Evolutionary conservation across 92 coral and sea anemone species (phyloP), one percentile per base, ranked within the genome.

Genomic region (Porites divaricata): DNA sequence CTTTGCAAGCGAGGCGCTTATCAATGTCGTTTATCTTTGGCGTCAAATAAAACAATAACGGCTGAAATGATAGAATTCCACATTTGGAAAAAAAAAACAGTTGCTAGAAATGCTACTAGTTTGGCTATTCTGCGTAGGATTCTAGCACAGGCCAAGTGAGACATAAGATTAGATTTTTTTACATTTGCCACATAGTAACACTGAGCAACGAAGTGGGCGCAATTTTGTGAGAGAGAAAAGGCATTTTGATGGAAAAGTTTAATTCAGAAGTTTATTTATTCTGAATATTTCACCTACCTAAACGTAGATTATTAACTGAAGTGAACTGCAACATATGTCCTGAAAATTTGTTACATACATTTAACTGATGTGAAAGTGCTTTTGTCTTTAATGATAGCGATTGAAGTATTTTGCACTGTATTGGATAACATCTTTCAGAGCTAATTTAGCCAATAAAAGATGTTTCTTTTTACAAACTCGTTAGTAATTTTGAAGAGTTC

Each of bases 361-460:
- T 4, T 35, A 35, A 35, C 45, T 35, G 50, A 56, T 57, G 79
- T 12, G 14, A 77, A 8, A 58, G 17, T 62, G 41, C 70, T 10
- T 45, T 61, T 15, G n/a, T 77, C 61, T 77, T 77, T 35, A 35
- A 35, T 35, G 45, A 35, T 35, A 74, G 15, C 25, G 10, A 19
- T 51, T 5, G 20, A 25, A 2, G 41, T 52, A 74, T 50, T 74
- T 74, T 74, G 78, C 65, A 22, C 16, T 23, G 78, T 23, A 54
- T 4, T 53, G 63, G 45, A 35, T 45, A 63, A 25, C 28, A 73
- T 53, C 78, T 74, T 54, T 74, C 78, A 54, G 13, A 54, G 59
- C 59, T 54, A 52, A 54, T 25, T 16, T 10, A 73, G 62, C 17
- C 14, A 74, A 74, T 74, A 52, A 74, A 74, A 74, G 64, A 25